These are phyloP conservation scores for Gila orcuttii DNA, from an alignment of 2,113 vertebrate species.

Conservation along the genomic window DNA sequence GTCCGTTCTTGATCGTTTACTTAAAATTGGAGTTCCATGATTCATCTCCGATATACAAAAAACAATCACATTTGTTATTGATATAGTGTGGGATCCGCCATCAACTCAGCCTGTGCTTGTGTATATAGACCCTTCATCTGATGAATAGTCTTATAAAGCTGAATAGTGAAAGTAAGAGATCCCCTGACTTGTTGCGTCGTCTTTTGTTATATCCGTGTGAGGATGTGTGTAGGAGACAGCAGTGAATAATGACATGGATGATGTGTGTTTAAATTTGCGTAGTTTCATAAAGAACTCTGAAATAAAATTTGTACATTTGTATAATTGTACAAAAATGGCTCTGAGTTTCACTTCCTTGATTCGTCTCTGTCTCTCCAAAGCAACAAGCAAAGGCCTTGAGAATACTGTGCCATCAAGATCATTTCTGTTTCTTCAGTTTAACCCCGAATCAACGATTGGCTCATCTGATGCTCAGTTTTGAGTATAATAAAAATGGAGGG, in stretches of 20 bases:
- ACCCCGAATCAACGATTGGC: neutral
- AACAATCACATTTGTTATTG: neutral
- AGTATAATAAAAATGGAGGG: neutral
- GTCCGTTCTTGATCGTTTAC: neutral
- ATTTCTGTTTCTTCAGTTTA: neutral
- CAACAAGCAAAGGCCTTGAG: neutral
- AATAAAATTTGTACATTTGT: slow-evolving; percentile 59
- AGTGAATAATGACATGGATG: slow-evolving; percentile 23
- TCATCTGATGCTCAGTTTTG: neutral
- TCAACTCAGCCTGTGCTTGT: neutral
- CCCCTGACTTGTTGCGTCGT: slow-evolving; percentile 12
- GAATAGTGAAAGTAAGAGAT: slow-evolving; percentile 27
- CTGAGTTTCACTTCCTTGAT: neutral
- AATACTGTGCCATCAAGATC: neutral
- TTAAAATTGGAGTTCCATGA: neutral
- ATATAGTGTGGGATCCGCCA: neutral
- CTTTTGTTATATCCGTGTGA: slow-evolving; percentile 5
- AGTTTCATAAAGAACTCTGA: slow-evolving; percentile 45
- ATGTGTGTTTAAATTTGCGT: slow-evolving; percentile 43
- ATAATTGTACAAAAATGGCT: neutral
- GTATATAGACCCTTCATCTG: neutral
- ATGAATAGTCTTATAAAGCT: neutral
- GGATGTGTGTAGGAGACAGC: slow-evolving; percentile 21
- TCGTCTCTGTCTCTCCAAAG: neutral
- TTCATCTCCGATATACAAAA: neutral